phyloP scores from a whole-genome alignment of 2,888 invertebrate genomes.

The Apamea monoglypha region DNA sequence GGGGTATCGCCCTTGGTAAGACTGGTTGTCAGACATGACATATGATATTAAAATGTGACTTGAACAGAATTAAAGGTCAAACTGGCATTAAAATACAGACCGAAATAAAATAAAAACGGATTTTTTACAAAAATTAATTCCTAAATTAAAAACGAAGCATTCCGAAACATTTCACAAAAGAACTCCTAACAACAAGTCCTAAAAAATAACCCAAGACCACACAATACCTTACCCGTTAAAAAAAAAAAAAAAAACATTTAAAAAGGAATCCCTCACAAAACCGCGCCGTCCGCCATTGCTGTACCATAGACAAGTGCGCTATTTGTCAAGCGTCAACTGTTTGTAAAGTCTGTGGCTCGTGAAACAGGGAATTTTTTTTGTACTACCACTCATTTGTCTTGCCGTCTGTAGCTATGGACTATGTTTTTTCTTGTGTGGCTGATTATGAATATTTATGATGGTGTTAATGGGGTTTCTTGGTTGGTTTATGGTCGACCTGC shows the following conservation, averaged over 20 bases:
- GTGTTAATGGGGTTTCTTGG: conserved; percentile 11
- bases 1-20: too few relatives aligned
- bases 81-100: neutral
- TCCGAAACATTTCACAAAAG: neutral
- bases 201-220: conserved; percentile 3
- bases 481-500: neutral
- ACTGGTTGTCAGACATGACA: too few relatives aligned
- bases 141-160: neutral
- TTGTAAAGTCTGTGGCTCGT: conserved; percentile 63
- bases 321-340: conserved; percentile 69
- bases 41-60: too few relatives aligned
- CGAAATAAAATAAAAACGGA: neutral
- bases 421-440: conserved; percentile 14
- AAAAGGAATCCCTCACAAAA: conserved; percentile 47
- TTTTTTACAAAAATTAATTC: neutral
- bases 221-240: conserved; percentile 22
- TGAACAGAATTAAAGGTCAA: neutral
- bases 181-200: neutral
- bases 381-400: conserved; percentile 70
- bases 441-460: conserved; percentile 26
- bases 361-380: conserved; percentile 67
- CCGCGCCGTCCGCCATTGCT: conserved; percentile 46
- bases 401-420: conserved; percentile 56
- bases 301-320: conserved; percentile 62
- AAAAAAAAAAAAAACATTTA: conserved; percentile 54